Base-by-base conservation (phyloP, 2,888 invertebrate species). In the Muschampia plurimacula region DNA sequence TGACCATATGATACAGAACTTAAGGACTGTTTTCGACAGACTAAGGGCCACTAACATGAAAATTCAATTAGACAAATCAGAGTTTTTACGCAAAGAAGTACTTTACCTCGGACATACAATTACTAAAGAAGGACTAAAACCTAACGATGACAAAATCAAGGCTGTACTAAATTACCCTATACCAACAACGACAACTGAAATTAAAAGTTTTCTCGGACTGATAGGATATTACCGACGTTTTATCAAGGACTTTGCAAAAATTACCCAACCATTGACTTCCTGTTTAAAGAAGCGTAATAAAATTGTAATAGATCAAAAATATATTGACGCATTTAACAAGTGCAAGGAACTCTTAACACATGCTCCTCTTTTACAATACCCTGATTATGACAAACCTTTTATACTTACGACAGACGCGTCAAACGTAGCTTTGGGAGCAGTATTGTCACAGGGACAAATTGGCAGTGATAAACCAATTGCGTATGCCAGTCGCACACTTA, bases 141-240 rank as follows among this genome's bases (percentile, higher is more conserved):
- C 76, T 49, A 75, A 75, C 52, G 22, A 70, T n/a, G 76, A 76
- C 65, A 82, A 82, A 75, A 80, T 83, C 7, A 57, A 77, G 12
- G 77, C 79, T 2, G 68, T 83, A 6, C 22, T 76, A 46, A 74
- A 80, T 0, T 81, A 77, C 32, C 81, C 81, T 1, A n/a, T 77
- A n/a, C 83, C 83, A 0, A 74, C 76, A 74, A 78, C 77, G 2
- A 2, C 64, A 0, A 80, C 64, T 5, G 77, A 81, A 67, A 81
- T 82, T 0, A 80, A 81, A 78, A 63, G 73, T n/a, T 89, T 88
- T 69, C 62, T 87, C n/a, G 86, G 86, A 6, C 55, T 89, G 57
- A 55, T 81, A 2, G 84, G 86, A 1, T 88, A 87, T 70, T 88
- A 89, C 55, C 44, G 86, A n/a, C 81, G 81, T 70, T 89, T 89